These are phyloP conservation scores for Amphipyra berbera DNA, from an alignment of 2,888 invertebrate genomes.

Conservation along the genomic window DNA sequence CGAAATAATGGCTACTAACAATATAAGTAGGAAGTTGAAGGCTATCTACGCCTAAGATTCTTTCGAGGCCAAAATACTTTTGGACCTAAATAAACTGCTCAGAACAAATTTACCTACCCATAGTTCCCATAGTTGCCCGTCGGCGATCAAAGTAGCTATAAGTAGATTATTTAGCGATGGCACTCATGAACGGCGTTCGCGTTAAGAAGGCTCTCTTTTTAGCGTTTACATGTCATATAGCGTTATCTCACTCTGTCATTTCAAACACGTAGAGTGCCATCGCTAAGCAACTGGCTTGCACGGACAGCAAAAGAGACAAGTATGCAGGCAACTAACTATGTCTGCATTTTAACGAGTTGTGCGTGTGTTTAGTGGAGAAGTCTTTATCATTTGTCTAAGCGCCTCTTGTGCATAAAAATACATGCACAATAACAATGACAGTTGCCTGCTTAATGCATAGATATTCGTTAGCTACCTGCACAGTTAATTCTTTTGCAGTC, in stretches of 20 bases:
- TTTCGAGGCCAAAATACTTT: neutral
- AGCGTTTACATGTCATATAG: constrained; percentile 3
- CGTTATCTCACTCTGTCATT: constrained; percentile 6
- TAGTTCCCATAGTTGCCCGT: constrained; percentile 11
- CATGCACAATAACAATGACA: no score
- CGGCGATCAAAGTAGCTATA: constrained; percentile 29
- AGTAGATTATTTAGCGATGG: constrained; percentile 35
- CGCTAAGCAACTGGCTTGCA: constrained; percentile 35
- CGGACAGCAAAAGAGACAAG: constrained; percentile 8
- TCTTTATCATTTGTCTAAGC: neutral
- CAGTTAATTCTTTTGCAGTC: constrained; percentile 10
- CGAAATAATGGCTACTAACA: no score
- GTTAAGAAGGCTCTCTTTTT: neutral
- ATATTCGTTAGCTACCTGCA: constrained; percentile 11
- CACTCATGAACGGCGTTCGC: constrained; percentile 11
- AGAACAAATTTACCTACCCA: neutral
- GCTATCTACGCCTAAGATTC: neutral
- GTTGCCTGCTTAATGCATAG: neutral
- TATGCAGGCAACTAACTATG: constrained; percentile 17
- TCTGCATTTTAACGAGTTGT: no score
- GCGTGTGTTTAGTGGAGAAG: no score
- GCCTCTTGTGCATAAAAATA: no score
- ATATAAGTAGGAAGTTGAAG: no score
- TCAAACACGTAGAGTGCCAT: constrained; percentile 14
- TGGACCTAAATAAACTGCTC: neutral